A percentile compares a stretch with the other conserved stretches of the same genome.
These are phyloP conservation scores for Lepidochrysops patricia DNA, from an alignment of 2,888 invertebrate genomes.

Conservation along the genomic window DNA sequence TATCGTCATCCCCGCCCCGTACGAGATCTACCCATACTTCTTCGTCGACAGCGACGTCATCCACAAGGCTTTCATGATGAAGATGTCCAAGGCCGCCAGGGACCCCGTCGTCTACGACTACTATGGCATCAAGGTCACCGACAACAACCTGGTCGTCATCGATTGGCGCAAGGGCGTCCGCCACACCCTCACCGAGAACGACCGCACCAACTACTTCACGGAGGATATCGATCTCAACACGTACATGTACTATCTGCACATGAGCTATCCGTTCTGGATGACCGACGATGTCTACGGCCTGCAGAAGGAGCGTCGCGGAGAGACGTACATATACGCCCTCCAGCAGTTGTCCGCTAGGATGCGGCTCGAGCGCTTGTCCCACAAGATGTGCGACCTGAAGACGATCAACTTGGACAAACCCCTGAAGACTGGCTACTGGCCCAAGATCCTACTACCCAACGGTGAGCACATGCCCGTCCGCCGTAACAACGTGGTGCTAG, in stretches of 20 bases:
- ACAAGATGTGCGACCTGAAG: constrained; percentile 64
- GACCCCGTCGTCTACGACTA: constrained; percentile 69
- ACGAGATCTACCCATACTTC: constrained; percentile 85
- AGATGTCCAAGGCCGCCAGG: constrained; percentile 74
- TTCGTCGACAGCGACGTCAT: constrained; percentile 83
- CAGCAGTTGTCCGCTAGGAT: constrained; percentile 78
- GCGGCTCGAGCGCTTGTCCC: constrained; percentile 64
- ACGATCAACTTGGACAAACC: constrained; percentile 58
- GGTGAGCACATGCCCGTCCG: constrained; percentile 75
- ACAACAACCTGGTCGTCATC: constrained; percentile 75
- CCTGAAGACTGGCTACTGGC: constrained; percentile 72
- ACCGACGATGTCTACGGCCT: constrained; percentile 66
- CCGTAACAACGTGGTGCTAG: constrained; percentile 47
- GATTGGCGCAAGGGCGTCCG: constrained; percentile 80
- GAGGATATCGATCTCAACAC: constrained; percentile 85
- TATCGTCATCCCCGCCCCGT: constrained; percentile 80
- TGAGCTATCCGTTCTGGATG: constrained; percentile 82
- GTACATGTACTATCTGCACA: constrained; percentile 79
- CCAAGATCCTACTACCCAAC: constrained; percentile 71
- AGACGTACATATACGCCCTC: constrained; percentile 74
- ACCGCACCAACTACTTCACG: constrained; percentile 80
- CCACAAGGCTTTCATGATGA: constrained; percentile 77
- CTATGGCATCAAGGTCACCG: constrained; percentile 63
- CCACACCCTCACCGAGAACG: constrained; percentile 73
- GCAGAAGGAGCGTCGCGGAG: constrained; percentile 69